Base-by-base conservation (phyloP, 2,113 vertebrate genomes). In the Amblyornis subalaris region DNA sequence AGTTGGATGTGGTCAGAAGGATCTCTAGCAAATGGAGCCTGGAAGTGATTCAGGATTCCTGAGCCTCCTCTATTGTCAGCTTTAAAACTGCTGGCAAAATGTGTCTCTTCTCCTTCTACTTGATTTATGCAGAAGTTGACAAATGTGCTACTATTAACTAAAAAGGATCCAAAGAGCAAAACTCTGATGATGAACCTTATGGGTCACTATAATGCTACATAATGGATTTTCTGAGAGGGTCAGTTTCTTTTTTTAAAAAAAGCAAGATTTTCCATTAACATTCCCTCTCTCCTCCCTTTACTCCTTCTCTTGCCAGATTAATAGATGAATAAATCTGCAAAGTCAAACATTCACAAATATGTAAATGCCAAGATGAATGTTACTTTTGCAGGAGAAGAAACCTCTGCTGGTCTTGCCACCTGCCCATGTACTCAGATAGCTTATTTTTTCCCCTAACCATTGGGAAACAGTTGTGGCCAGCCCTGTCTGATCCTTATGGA, bases 211-310 rank as follows among this genome's bases (percentile, higher is more conserved):
- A 69, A 48, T 54, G 20, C n/a, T 96, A 20, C 54, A 14, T 58
- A 89, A 96, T 88, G 64, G 78, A 95, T 85, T 85, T 91, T 35
- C 53, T 81, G 69, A 77, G 79, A 26, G 44, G 10, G 23, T 76
- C 66, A 57, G 18, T 53, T 82, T 91, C 54, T 77, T 93, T 78
- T 83, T 74, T 38, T 2, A 4, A 9, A 64, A 78, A 77, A 62
- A 35, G 0, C 18, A 65, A 57, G 50, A 66, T 80, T 79, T 94
- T 96, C 93, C 90, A 96, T 96, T 95, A 95, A 87, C 94, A 81
- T 92, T 91, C 94, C 35, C 79, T 85, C 33, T 71, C 55, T 92
- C 42, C 91, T 92, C 60, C 65, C 47, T 86, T 70, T 85, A 79
- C 71, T 94, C 45, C 45, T 79, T 79, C 60, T 90, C 24, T 55